Base-by-base conservation (phyloP, 92 coral and sea anemone genomes). In the Umimayanthus kanabou region DNA sequence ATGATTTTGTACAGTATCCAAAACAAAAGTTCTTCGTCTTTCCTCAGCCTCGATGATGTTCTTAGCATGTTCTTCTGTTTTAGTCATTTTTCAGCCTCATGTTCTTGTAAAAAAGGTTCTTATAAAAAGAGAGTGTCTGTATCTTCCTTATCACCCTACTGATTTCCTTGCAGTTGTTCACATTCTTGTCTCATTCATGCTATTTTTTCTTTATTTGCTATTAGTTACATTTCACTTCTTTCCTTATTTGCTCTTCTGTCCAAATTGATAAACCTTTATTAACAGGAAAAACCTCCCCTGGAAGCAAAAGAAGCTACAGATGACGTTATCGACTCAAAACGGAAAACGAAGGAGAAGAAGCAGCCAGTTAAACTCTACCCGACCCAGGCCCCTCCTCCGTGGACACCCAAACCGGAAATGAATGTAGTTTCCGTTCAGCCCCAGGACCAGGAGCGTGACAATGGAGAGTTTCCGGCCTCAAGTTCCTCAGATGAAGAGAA, bases 351-450 rank as follows among this genome's bases (percentile, higher is more conserved):
- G 64, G 22, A 39, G 0, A 83, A 70, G 78, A 83, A 75, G 81
- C 85, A 70, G 2, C 73, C 85, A 20, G 85, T 91, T 3, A 85
- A 85, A n/a, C 86, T 81, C 26, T 92, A 71, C 61, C 89, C 94
- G 39, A 57, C 87, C 75, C 92, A 87, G 33, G 82, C 91, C 13
- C 96, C 96, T 25, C 98, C 98, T 69, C 98, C 98, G 5, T 95
- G 98, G 98, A 93, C 95, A 22, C 98, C 98, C 55, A 95, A 95
- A 92, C 98, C 98, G 86, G 98, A 95, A 88, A 91, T 95, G 70
- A 95, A 81, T 87, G 98, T 95, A 28, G 96, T 95, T 9, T 95
- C 98, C 49, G 98, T 95, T 75, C 98, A 95, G 80, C 98, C 98
- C 39, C 91, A 90, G 84, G 98, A 95, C 73, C 91, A 94, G 80